These are phyloP conservation scores for Dynastes hyllus DNA, from an alignment of 2,888 invertebrate genomes.

Conservation along the genomic window DNA sequence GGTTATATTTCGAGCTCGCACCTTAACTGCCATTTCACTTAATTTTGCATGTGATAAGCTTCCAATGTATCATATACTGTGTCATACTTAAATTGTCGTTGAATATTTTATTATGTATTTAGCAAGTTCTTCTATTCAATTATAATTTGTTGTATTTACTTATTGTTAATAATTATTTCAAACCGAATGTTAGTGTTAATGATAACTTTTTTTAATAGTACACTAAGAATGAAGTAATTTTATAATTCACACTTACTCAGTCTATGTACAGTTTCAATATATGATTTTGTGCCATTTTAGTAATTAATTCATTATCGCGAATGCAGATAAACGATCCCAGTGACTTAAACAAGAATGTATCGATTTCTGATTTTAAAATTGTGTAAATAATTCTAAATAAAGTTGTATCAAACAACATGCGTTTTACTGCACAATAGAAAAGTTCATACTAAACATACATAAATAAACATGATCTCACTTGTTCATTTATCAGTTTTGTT, in stretches of 20 bases:
- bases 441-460: too few relatives aligned
- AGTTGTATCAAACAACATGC: conserved; percentile 18
- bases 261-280: conserved; percentile 49
- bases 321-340: conserved; percentile 40
- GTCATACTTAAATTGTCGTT: conserved; percentile 37
- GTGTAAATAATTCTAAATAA: conserved; percentile 47
- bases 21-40: conserved; percentile 52
- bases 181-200: conserved; percentile 5
- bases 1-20: conserved; percentile 45
- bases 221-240: conserved; percentile 2
- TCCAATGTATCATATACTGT: conserved; percentile 46
- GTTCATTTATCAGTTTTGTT: too few relatives aligned
- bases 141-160: conserved; percentile 15
- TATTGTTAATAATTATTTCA: conserved; percentile 12
- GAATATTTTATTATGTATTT: conserved; percentile 36
- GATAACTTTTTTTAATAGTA: conserved; percentile 3
- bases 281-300: conserved; percentile 53
- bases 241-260: conserved; percentile 28
- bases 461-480: too few relatives aligned
- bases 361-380: conserved; percentile 33
- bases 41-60: conserved; percentile 54
- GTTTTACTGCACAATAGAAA: too few relatives aligned
- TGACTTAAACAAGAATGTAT: conserved; percentile 30
- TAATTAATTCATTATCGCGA: conserved; percentile 52
- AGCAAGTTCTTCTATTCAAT: conserved; percentile 26